Evolutionary conservation across 2,888 invertebrate genomes (phyloP), one percentile per base, ranked within the genome.

Genomic region (Antitype chi): DNA sequence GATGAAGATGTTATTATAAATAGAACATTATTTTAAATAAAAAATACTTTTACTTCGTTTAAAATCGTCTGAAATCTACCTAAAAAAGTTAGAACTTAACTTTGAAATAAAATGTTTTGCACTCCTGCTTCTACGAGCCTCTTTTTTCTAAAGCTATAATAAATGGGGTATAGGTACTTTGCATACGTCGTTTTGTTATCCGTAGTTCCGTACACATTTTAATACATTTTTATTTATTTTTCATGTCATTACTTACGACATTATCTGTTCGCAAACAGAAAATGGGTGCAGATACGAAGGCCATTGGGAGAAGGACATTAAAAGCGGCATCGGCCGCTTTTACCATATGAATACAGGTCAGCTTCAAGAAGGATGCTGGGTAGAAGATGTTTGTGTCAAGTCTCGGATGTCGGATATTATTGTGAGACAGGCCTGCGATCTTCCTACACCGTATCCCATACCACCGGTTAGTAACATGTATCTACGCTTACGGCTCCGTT

Each of bases 231-330:
- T 69, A 70, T 68, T 80, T 69, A 70, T 68, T 69, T 84, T 64
- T 52, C 4, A 60, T 69, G 23, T n/a, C 28, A 55, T 81, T 72
- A 55, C 59, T 84, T 71, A 60, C 53, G 15, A 53, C 52, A 57
- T 28, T 80, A 73, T 72, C 52, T 70, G n/a, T n/a, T 57, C 3
- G 70, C 78, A 28, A 63, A 55, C 86, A 97, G 97, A 89, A 60
- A 97, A 97, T 88, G 97, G 97, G 6, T 97, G 97, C 87, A 95
- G 97, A 68, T 98, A 97, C 90, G 97, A 98, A 93, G 98, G 98
- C 0, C 90, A 97, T 76, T 98, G 98, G 97, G 88, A 93, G 53
- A 88, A 94, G 11, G 97, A 97, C 83, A 85, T 94, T 74, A 97
- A 97, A 89, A 94, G 97, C 86, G 98, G 98, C 1, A 90, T 95